phyloP scores from a whole-genome alignment of 2,113 vertebrate genomes.

The Pseudopodoces humilis region DNA sequence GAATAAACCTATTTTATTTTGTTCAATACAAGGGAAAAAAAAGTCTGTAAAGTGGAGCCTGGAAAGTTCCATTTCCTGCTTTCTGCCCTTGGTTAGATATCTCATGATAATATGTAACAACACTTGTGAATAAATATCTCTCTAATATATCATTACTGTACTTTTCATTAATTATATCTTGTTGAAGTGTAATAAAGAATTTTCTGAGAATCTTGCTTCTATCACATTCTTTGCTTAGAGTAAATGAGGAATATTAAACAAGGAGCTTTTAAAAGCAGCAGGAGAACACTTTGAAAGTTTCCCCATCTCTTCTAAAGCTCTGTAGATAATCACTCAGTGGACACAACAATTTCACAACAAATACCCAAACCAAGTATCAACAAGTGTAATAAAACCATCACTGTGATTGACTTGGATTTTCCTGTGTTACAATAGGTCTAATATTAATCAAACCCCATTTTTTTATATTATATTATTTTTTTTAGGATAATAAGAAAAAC shows the following conservation, averaged over 20 bases:
- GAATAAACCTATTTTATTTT: slow-evolving; percentile 20
- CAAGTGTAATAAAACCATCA: background rate
- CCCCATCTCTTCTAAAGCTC: background rate
- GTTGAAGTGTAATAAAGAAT: background rate
- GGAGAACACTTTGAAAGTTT: background rate
- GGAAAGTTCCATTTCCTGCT: background rate
- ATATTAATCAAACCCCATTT: background rate
- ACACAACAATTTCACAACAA: background rate
- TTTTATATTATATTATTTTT: background rate
- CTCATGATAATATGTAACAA: background rate
- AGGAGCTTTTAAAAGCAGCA: background rate
- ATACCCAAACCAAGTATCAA: background rate
- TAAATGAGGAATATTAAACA: background rate
- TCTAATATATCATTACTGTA: background rate
- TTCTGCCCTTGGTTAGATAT: background rate
- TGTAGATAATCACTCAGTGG: background rate
- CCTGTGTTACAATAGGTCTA: background rate
- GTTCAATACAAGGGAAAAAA: background rate
- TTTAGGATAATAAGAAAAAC: background rate
- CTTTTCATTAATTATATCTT: background rate
- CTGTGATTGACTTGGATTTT: background rate
- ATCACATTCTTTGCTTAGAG: background rate
- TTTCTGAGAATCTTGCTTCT: background rate
- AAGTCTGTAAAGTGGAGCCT: background rate
- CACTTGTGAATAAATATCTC: background rate